Conservation (phyloP, 2,113 vertebrate genomes). For the Dasyprocta punctata region DNA sequence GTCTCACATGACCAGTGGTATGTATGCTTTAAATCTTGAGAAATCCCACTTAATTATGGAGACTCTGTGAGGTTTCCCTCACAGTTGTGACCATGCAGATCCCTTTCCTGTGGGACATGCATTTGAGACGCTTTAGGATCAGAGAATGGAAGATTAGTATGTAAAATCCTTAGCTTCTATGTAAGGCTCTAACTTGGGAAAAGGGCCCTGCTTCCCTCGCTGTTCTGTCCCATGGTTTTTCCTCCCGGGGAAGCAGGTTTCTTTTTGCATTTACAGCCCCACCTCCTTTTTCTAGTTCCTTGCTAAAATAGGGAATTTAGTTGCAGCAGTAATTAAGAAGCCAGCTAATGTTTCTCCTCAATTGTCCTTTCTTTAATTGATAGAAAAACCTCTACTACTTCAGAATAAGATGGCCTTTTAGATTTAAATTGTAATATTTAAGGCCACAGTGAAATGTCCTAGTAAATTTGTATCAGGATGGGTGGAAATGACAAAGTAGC, state of each 20-base stretch:
- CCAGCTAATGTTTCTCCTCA: neutral
- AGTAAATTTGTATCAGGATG: neutral
- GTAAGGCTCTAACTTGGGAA: neutral
- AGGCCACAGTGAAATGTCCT: neutral
- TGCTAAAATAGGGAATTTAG: neutral
- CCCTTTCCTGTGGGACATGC: neutral
- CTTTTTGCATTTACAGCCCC: neutral
- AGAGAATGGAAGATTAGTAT: neutral
- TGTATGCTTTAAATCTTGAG: conserved; percentile 72
- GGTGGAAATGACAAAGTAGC: neutral
- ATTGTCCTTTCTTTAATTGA: neutral
- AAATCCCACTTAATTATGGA: neutral
- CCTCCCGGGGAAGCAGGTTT: neutral
- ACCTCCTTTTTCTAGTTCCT: neutral
- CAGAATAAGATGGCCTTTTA: neutral
- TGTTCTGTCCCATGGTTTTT: neutral
- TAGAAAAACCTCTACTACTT: neutral
- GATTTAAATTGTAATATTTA: conserved; percentile 11
- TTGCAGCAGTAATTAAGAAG: conserved; percentile 2
- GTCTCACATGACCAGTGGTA: conserved; percentile 99
- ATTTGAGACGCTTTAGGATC: neutral
- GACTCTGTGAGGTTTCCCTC: neutral
- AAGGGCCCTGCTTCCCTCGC: rapidly evolving
- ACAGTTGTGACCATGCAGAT: neutral
- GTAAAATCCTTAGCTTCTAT: neutral